A percentile compares a stretch with the other conserved stretches of the same genome.
Evolutionary conservation across 2,113 vertebrate species (phyloP).

Genomic region (Urocitellus parryii): DNA sequence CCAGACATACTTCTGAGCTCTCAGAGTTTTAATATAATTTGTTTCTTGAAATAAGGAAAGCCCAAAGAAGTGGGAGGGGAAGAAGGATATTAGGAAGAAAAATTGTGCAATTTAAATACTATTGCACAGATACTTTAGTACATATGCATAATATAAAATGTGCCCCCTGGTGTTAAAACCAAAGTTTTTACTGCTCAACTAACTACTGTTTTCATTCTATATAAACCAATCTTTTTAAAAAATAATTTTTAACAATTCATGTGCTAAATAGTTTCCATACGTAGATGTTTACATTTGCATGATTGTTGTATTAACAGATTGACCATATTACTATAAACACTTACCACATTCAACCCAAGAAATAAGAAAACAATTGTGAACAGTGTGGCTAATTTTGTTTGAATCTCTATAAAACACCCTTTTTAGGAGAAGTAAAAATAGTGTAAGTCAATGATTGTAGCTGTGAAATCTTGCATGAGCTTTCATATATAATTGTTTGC

Average conservation of each 20-base stretch:
- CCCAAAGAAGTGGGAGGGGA: neutral
- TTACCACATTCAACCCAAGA: conserved; percentile 66
- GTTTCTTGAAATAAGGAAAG: conserved; percentile 47
- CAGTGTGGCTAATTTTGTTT: neutral
- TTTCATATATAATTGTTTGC: conserved; percentile 77
- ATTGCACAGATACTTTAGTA: conserved; percentile 58
- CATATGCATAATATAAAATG: conserved; percentile 37
- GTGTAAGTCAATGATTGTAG: neutral
- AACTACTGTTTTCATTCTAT: conserved; percentile 81
- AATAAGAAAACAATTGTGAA: conserved; percentile 36
- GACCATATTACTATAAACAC: conserved; percentile 77
- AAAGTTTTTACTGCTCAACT: conserved; percentile 81
- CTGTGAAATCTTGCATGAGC: conserved; percentile 86
- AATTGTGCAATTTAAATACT: conserved; percentile 39
- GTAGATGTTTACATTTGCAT: conserved; percentile 77
- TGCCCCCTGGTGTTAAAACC: conserved; percentile 52
- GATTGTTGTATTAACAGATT: conserved; percentile 81
- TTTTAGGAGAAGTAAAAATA: conserved; percentile 43
- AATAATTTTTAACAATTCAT: conserved; percentile 84
- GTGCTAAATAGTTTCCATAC: conserved; percentile 64
- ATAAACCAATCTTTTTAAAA: conserved; percentile 76
- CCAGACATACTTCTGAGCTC: conserved; percentile 34
- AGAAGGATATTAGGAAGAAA: neutral
- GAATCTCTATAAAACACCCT: neutral
- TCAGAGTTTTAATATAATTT: conserved; percentile 50